Base-by-base conservation (phyloP, 2,888 invertebrate species). In the Xestia xanthographa region DNA sequence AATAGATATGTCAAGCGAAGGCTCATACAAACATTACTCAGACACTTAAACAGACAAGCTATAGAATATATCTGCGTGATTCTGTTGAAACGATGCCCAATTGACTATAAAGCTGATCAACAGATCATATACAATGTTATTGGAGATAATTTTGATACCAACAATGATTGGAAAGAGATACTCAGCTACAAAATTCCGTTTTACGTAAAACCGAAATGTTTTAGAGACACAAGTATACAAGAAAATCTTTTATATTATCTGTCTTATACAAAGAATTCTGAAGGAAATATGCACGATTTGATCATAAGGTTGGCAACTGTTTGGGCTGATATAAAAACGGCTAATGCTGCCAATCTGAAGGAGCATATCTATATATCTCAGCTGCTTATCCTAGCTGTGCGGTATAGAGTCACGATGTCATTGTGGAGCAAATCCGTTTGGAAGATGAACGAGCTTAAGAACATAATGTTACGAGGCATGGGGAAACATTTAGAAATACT, bases 311-410 rank as follows among this genome's bases (percentile, higher is more conserved):
- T 98, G 50, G 88, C 97, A 5, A 95, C 96, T 0, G 95, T 97
- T 22, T 98, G 98, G 98, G 95, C 97, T 0, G 97, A 98, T 87
- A 97, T 97, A 38, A 97, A 97, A 70, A 95, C 97, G 0, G 91
- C 97, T 17, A 97, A 97, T 70, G 97, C 97, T 26, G 97, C 97
- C 0, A 97, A 97, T 75, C 92, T 97, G 14, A 97, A 97, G 56
- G 98, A 98, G 84, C 98, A 98, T 87, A 94, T 98, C 83, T 98
- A 97, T 83, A 94, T 98, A 5, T 97, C 98, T 0, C 97, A 98
- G 91, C 89, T 98, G 43, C 95, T 98, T 0, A 92, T 98, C 22
- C 88, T 97, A 26, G 94, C 97, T 0, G 93, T 97, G 0, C 97
- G 97, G 85, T 97, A 96, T 85, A 91, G 97, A 71, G 94, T 94